Conservation (phyloP, 2,797 vertebrate species). For the Coluber constrictor region DNA sequence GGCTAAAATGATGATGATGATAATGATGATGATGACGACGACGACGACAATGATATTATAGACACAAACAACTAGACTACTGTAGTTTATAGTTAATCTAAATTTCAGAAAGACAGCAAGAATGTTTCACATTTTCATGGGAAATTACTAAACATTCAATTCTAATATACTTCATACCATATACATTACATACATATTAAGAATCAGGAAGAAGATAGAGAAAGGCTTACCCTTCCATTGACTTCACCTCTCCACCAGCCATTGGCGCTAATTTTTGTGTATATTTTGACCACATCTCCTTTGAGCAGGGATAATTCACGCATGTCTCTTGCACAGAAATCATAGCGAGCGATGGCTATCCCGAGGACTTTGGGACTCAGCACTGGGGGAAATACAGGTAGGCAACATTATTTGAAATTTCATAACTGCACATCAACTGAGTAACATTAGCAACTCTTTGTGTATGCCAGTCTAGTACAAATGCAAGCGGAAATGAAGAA, state of each 20-base stretch:
- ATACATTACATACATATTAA: background rate
- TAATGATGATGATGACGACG: background rate
- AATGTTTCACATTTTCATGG: background rate
- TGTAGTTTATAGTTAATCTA: background rate
- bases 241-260: slow-evolving; percentile 98
- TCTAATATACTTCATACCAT: background rate
- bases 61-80: background rate
- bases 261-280: slow-evolving; percentile 90
- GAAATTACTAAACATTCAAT: background rate
- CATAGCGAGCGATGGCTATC: slow-evolving; percentile 93
- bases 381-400: slow-evolving; percentile 71
- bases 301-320: slow-evolving; percentile 89
- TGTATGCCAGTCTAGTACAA: slow-evolving; percentile 13
- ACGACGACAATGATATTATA: background rate
- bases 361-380: slow-evolving; percentile 90
- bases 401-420: accelerated
- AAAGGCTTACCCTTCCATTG: slow-evolving; percentile 84
- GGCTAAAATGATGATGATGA: background rate
- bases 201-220: background rate
- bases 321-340: slow-evolving; percentile 93
- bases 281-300: slow-evolving; percentile 94
- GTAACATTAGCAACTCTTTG: background rate
- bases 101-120: background rate
- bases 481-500: slow-evolving; percentile 17
- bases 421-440: background rate